Base-by-base conservation (phyloP, 2,888 invertebrate species). In the Tetranychus piercei region DNA sequence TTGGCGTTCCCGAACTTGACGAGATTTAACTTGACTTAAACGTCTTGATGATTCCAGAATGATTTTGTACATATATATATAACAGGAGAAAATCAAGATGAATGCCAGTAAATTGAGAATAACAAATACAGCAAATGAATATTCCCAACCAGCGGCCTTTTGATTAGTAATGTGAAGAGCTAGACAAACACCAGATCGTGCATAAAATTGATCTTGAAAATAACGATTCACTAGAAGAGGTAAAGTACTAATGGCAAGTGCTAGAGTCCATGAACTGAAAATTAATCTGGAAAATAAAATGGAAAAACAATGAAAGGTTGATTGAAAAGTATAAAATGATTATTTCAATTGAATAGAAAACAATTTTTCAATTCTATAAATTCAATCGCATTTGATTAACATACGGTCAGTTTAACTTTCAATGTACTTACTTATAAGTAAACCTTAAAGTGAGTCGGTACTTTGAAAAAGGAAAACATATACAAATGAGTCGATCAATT, bases 401-500 rank as follows among this genome's bases (percentile, higher is more conserved):
- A 34, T 5, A 34, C 34, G 34, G 5, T 55, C 7, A 15, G 9
- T 55, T 55, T 55, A 1, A 11, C 15, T 45, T 45, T 45, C 55
- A 55, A 55, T 55, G 0, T 9, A 23, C 43, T 74, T 69, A 76
- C 74, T 55, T 74, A 15, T 79, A 77, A 6, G 81, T 79, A 5
- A 75, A 78, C 22, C 77, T 77, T 6, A 77, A 70, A 8, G 78
- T 80, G 55, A 82, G 79, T 20, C 78, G 77, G 18, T 76, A 76
- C 64, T 76, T 74, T 15, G 78, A 78, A 71, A 83, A 80, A 1
- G 83, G 82, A 77, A 83, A 82, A 74, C 82, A 81, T 20, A 83
- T 82, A 76, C 81, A 81, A 44, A 82, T 80, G 22, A 83, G 79
- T 18, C 84, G 79, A 76, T 83, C 83, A 1, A 83, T 76, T 4